Evolutionary conservation across 2,797 vertebrate species (phyloP).

Genomic region (Hafferia zeledoni): DNA sequence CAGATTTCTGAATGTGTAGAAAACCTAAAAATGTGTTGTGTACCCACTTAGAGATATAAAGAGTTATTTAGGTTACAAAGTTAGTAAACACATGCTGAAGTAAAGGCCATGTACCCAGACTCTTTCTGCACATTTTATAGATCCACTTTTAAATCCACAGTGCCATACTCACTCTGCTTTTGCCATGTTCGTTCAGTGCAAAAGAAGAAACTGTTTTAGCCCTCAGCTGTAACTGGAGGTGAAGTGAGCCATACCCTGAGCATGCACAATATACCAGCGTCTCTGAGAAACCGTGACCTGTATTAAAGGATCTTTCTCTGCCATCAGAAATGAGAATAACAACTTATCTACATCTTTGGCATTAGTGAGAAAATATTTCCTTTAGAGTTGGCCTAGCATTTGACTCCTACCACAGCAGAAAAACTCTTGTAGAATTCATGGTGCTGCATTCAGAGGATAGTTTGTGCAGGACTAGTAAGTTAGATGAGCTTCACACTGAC

Average conservation of each 20-base stretch:
- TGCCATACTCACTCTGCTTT: background rate
- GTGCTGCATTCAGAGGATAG: background rate
- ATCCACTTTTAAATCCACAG: background rate
- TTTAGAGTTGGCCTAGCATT: background rate
- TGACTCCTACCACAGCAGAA: background rate
- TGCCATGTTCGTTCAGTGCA: background rate
- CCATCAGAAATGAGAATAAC: background rate
- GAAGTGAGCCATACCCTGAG: background rate
- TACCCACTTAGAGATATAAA: background rate
- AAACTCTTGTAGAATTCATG: background rate
- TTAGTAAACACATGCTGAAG: background rate
- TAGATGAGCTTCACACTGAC: background rate
- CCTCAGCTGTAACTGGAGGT: background rate
- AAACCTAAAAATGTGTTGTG: background rate
- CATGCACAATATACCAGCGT: background rate
- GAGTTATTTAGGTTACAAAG: background rate
- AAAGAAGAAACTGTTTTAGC: background rate
- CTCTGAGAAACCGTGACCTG: background rate
- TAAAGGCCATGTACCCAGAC: background rate
- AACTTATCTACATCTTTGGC: background rate
- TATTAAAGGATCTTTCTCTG: background rate
- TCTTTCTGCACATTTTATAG: background rate
- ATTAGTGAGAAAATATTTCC: background rate
- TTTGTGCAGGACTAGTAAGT: background rate
- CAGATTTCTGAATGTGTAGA: background rate